phyloP scores from a whole-genome alignment of 2,113 vertebrate genomes.

The Lipophrys pholis region DNA sequence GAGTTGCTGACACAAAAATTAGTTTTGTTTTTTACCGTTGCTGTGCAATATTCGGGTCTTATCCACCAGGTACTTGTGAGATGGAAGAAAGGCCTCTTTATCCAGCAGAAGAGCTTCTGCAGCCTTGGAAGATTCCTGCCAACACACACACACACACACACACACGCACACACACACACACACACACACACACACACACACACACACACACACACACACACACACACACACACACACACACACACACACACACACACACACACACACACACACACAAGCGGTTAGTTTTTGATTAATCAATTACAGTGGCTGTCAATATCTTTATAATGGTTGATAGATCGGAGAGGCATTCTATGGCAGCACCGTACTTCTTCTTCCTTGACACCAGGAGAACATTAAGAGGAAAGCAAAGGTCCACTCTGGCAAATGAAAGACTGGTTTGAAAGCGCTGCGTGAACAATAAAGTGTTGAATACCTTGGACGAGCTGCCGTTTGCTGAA shows the following conservation, averaged over 20 bases:
- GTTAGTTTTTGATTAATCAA: constrained; percentile 67
- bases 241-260: too few relatives aligned
- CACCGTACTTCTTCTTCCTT: constrained; percentile 49
- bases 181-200: too few relatives aligned
- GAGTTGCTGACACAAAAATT: constrained; percentile 1
- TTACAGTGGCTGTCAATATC: constrained; percentile 56
- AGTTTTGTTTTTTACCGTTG: constrained; percentile 81
- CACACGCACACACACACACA: constrained; percentile 1
- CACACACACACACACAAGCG: constrained; percentile 22
- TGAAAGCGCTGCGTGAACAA: constrained; percentile 23
- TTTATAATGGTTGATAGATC: constrained; percentile 62
- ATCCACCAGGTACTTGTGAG: constrained; percentile 91
- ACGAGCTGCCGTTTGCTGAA: constrained; percentile 88
- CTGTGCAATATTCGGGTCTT: constrained; percentile 85
- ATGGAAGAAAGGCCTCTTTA: constrained; percentile 91
- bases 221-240: too few relatives aligned
- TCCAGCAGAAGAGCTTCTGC: constrained; percentile 88
- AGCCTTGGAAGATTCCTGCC: constrained; percentile 85
- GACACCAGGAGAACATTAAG: constrained; percentile 39
- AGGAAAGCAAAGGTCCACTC: constrained; percentile 37
- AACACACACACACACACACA: constrained; percentile 43
- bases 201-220: too few relatives aligned
- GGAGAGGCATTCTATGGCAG: constrained; percentile 56
- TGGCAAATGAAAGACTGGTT: constrained; percentile 3
- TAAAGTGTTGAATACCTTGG: constrained; percentile 86